phyloP scores from a whole-genome alignment of 2,888 invertebrate species.

The Lycaena phlaeas region DNA sequence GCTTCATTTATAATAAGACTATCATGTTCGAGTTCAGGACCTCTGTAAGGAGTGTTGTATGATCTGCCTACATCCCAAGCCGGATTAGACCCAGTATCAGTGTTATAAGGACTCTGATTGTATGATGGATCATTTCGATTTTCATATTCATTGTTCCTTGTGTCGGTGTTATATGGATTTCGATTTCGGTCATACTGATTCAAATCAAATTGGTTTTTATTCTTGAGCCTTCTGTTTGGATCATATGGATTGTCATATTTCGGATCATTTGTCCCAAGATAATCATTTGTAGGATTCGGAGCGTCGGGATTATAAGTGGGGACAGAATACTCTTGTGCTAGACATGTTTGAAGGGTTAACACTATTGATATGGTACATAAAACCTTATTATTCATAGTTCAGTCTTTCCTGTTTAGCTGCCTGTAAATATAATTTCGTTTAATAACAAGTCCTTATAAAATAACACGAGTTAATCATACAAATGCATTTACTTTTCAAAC shows the following conservation, averaged over 20 bases:
- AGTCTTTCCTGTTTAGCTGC: constrained; percentile 36
- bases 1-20: constrained; percentile 71
- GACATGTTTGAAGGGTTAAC: constrained; percentile 35
- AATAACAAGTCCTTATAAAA: background rate
- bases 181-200: constrained; percentile 21
- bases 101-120: constrained; percentile 29
- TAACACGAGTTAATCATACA: background rate
- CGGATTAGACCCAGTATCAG: constrained; percentile 41
- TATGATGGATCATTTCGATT: constrained; percentile 28
- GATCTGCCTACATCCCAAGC: constrained; percentile 43
- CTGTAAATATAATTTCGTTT: constrained; percentile 28
- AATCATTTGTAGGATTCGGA: constrained; percentile 51
- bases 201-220: constrained; percentile 31
- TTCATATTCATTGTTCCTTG: constrained; percentile 27
- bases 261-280: constrained; percentile 34
- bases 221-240: constrained; percentile 36
- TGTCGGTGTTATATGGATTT: constrained; percentile 29
- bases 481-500: background rate
- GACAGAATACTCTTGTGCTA: constrained; percentile 46
- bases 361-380: constrained; percentile 30
- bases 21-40: constrained; percentile 49
- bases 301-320: constrained; percentile 52
- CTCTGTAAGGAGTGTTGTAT: constrained; percentile 36
- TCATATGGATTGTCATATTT: constrained; percentile 55
- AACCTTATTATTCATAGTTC: constrained; percentile 56